A percentile compares a stretch with the other conserved stretches of the same genome.
These are phyloP conservation scores for Dinomys branickii DNA, from an alignment of 2,113 vertebrate genomes.

Conservation along the genomic window DNA sequence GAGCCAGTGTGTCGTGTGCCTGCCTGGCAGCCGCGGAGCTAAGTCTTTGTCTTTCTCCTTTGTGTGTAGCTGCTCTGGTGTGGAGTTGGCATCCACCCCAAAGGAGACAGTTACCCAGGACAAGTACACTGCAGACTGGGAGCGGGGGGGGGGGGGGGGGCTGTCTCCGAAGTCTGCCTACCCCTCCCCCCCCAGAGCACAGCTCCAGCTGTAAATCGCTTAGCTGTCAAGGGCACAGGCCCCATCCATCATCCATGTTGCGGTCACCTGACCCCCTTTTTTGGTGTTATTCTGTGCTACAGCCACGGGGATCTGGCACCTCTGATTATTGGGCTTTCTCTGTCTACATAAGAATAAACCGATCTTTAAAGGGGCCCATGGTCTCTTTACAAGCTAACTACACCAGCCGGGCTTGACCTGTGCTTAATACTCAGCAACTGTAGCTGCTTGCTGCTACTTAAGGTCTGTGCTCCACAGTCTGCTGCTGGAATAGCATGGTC, in stretches of 20 bases:
- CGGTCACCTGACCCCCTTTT: neutral
- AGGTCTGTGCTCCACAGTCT: neutral
- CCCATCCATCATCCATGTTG: neutral
- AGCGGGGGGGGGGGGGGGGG: neutral
- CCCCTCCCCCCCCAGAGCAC: too few species aligned
- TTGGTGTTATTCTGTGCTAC: neutral
- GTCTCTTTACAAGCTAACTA: neutral
- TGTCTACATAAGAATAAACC: neutral
- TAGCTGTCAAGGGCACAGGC: accelerated
- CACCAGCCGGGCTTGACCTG: neutral
- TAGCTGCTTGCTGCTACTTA: neutral
- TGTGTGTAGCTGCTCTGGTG: neutral
- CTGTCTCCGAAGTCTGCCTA: neutral
- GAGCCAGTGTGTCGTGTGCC: neutral
- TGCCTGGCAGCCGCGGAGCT: neutral
- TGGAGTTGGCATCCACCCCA: neutral
- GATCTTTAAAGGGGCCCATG: neutral
- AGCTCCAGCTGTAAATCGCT: neutral
- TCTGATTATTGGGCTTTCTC: neutral
- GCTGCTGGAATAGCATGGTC: neutral
- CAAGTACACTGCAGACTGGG: neutral
- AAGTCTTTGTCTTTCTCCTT: neutral
- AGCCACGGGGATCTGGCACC: neutral
- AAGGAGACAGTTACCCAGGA: neutral
- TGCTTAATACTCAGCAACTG: neutral